Conservation (phyloP, 1,140 invertebrate species). For the Cotesia chilonis region DNA sequence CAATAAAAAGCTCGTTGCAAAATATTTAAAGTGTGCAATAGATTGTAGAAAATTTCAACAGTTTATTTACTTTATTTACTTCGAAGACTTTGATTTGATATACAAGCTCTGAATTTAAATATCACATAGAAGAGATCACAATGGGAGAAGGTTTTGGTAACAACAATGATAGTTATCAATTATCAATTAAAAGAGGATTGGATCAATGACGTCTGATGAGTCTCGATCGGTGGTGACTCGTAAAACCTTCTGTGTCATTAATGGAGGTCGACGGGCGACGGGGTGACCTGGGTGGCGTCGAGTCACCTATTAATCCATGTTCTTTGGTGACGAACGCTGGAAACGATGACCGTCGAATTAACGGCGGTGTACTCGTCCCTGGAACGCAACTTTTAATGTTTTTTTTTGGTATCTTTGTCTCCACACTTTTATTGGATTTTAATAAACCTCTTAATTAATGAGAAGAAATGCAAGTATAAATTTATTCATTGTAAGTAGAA, state of each 20-base stretch:
- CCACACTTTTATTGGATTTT: neutral
- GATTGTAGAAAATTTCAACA: no score
- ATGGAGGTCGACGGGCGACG: constrained; percentile 41
- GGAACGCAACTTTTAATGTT: constrained; percentile 35
- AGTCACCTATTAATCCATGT: constrained; percentile 35
- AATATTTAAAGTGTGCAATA: no score
- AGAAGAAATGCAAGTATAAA: no score
- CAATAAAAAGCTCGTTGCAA: no score
- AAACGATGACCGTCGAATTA: constrained; percentile 55
- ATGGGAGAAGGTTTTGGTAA: no score
- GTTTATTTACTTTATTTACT: no score
- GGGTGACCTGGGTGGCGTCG: constrained; percentile 44
- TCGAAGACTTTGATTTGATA: no score
- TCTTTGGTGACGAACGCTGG: constrained; percentile 45
- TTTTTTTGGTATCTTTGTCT: constrained; percentile 12
- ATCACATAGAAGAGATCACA: no score
- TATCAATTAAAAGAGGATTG: neutral
- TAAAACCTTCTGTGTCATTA: constrained; percentile 33
- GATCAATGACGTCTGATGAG: constrained; percentile 48
- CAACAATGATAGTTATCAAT: neutral
- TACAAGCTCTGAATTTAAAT: no score
- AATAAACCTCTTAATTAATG: no score
- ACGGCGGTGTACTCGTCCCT: constrained; percentile 51
- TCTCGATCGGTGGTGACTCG: constrained; percentile 49
- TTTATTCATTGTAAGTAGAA: neutral